Base-by-base conservation (phyloP, 2,888 invertebrate species). In the Dryocosmus kuriphilus region DNA sequence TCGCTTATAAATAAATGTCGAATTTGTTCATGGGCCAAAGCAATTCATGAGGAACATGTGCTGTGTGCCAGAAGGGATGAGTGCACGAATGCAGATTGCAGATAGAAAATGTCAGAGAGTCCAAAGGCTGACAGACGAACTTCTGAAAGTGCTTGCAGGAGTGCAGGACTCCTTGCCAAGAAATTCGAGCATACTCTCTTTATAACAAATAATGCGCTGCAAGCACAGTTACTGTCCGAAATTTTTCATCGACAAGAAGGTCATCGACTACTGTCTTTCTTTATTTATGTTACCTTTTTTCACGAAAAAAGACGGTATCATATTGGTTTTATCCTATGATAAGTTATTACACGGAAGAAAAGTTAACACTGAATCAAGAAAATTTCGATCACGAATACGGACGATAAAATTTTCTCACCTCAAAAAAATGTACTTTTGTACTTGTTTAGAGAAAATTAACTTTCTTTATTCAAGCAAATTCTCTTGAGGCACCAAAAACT, bases 41-140 rank as follows among this genome's bases (percentile, higher is more conserved):
- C 30, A 71, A 71, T 51, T 51, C 30, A 30, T 9, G 5, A 30
- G 46, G 30, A 51, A 46, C 30, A 71, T 30, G 51, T 30, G 67
- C n/a, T 51, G 67, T 46, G 30, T 46, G 30, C 27, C 75, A 76
- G 35, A 67, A 63, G 63, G 35, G 57, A 71, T 77, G 24, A 38
- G 71, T 41, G 24, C 30, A 62, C 73, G 61, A 74, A 61, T 63
- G 55, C 67, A 55, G n/a, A n/a, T n/a, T 63, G 55, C 67, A 55
- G 32, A 67, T 30, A 61, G 73, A 76, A 65, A 35, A 75, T 67
- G 60, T 74, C 63, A 77, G 67, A 77, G 65, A 74, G 74, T 55
- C 55, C 8, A 75, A 78, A 75, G 67, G 73, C 30, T 14, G 46
- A 73, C 30, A 35, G 67, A 38, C 51, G 38, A 19, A 38, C 35